Conservation (phyloP, 1,140 invertebrate species). For the Hesperophylax magnus region DNA sequence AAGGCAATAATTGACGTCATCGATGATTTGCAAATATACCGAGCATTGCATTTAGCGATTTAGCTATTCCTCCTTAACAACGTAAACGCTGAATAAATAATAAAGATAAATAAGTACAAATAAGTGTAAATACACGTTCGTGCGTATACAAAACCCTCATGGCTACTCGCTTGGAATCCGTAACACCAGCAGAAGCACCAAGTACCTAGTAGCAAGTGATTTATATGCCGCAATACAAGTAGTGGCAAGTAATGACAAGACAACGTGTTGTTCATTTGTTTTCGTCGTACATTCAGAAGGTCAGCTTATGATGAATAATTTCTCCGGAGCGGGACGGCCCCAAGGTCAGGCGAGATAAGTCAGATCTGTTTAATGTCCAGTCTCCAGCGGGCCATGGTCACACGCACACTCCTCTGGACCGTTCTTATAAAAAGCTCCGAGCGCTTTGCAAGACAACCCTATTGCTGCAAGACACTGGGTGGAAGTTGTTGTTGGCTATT, state of each 20-base stretch:
- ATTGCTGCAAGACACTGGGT: slow-evolving; percentile 3
- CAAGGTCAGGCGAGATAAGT: slow-evolving; percentile 20
- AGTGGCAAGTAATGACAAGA: neutral
- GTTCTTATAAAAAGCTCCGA: slow-evolving; percentile 24
- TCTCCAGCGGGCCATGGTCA: slow-evolving; percentile 12
- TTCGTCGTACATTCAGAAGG: slow-evolving; percentile 28
- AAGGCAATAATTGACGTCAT: too few relatives aligned
- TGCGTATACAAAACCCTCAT: too few relatives aligned
- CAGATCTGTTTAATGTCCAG: neutral
- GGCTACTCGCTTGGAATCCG: too few relatives aligned
- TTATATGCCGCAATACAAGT: neutral
- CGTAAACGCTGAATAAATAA: too few relatives aligned
- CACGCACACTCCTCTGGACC: slow-evolving; percentile 4
- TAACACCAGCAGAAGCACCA: too few relatives aligned
- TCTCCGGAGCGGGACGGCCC: slow-evolving; percentile 21
- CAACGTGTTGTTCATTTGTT: slow-evolving; percentile 14
- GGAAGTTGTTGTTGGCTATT: too few relatives aligned
- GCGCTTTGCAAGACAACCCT: neutral
- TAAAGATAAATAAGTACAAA: too few relatives aligned
- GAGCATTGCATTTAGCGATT: too few relatives aligned
- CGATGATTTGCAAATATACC: too few relatives aligned
- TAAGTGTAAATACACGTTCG: too few relatives aligned
- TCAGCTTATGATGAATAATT: slow-evolving; percentile 41
- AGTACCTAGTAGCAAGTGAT: neutral
- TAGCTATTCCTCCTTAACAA: too few relatives aligned